These are phyloP conservation scores for Luperina testacea DNA, from an alignment of 2,888 invertebrate genomes.

Conservation along the genomic window DNA sequence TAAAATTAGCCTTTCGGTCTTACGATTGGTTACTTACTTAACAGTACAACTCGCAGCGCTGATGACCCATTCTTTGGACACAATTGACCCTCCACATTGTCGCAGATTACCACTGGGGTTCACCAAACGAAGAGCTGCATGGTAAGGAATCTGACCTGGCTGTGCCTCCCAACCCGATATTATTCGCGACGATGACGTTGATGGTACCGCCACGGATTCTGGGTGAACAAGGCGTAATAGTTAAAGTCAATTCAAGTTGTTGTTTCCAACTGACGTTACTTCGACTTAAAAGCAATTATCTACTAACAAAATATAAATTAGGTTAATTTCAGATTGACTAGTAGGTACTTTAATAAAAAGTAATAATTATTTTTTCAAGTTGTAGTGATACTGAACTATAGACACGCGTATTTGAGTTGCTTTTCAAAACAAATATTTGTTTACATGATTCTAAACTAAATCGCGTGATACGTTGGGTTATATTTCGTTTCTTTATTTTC, in stretches of 20 bases:
- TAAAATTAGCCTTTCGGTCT: too few species aligned
- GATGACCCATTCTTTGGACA: conserved; percentile 35
- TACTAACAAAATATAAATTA: background rate
- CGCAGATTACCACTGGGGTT: background rate
- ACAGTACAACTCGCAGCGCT: conserved; percentile 24
- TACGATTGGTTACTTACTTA: background rate
- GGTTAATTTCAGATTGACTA: background rate
- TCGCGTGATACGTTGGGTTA: too few species aligned
- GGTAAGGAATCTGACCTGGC: conserved; percentile 18
- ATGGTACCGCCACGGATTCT: background rate
- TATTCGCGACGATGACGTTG: conserved; percentile 1
- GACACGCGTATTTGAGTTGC: background rate
- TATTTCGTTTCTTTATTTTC: background rate
- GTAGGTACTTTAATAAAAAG: background rate
- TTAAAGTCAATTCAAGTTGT: background rate
- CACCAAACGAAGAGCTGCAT: conserved; percentile 34
- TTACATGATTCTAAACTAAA: background rate
- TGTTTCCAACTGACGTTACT: background rate
- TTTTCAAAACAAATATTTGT: background rate
- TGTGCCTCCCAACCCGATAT: conserved; percentile 27
- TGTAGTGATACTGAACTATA: background rate
- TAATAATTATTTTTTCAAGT: background rate
- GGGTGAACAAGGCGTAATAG: background rate
- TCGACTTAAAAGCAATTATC: background rate
- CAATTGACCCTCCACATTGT: conserved; percentile 32